Base-by-base conservation (phyloP, 1,140 invertebrate genomes). In the Brachionus plicatilis region DNA sequence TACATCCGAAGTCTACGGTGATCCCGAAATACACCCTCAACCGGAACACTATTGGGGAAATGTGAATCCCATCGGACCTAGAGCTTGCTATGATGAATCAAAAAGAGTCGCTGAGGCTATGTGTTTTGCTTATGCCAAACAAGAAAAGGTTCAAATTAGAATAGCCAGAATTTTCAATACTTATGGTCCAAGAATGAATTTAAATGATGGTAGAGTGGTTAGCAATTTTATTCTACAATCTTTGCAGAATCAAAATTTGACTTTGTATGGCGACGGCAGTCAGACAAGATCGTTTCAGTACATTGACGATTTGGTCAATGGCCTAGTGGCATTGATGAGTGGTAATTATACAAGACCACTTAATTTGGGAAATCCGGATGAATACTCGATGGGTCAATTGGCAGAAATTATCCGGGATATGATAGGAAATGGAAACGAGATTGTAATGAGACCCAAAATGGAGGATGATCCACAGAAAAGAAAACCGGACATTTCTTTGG, bases 121-220 rank as follows among this genome's bases (percentile, higher is more conserved):
- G 41, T 95, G 95, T 85, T 98, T 98, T 89, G 96, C 97, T 0
- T 99, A 99, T 89, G 93, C 66, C 29, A 45, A 84, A 47, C 65
- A 70, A 75, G 96, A 99, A 89, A 94, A 95, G 65, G 94, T 99
- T 8, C 92, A 94, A 80, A 95, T 99, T 4, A 91, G 97, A 85
- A 96, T 99, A 29, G 97, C 97, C 0, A 91, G 98, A 85, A 99
- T 99, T 86, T 99, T 99, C 88, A 99, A 99, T 88, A 99, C 98
- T 0, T 99, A 97, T 89, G 98, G 98, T n/a, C 97, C 97, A 0
- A 90, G 97, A 88, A 99, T 99, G 98, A 96, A 99, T 87, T 96
- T 97, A 92, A 97, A 98, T 87, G 98, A 99, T 91, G 97, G 97
- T 5, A 91, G 98, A 56, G 97, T 99, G 3, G 97, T 99, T 0